These are phyloP conservation scores for Cyclophora punctaria DNA, from an alignment of 2,888 invertebrate genomes.

Conservation along the genomic window DNA sequence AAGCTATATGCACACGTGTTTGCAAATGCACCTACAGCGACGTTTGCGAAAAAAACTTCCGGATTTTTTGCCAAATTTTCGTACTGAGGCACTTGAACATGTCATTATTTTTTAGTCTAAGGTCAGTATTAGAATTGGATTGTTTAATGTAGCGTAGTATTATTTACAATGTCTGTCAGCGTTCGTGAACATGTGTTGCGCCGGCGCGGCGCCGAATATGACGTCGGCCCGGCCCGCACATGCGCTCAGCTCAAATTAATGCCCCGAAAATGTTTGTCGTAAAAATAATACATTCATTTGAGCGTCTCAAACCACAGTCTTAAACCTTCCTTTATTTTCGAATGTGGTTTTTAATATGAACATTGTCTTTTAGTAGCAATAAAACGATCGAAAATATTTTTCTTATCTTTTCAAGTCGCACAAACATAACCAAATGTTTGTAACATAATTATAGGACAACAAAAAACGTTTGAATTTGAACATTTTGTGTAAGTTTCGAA, in stretches of 20 bases:
- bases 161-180: conserved; percentile 42
- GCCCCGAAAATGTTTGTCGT: conserved; percentile 21
- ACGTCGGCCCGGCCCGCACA: conserved; percentile 28
- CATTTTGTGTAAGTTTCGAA: too few relatives aligned
- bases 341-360: too few relatives aligned
- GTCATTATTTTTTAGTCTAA: conserved; percentile 23
- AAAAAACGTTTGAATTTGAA: too few relatives aligned
- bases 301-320: conserved; percentile 7
- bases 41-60: neutral
- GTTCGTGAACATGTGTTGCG: conserved; percentile 46
- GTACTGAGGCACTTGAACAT: conserved; percentile 15
- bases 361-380: too few relatives aligned
- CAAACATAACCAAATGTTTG: too few relatives aligned
- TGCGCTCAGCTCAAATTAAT: conserved; percentile 38
- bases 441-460: too few relatives aligned
- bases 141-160: conserved; percentile 37
- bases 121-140: conserved; percentile 32
- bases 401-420: too few relatives aligned
- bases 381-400: too few relatives aligned
- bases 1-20: too few relatives aligned
- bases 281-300: conserved; percentile 23
- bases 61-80: too few relatives aligned
- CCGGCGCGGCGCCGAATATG: conserved; percentile 34
- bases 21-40: conserved; percentile 3
- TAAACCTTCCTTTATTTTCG: too few relatives aligned